Evolutionary conservation across 92 coral and sea anemone genomes (phyloP).

Genomic region (Heteractis magnifica): DNA sequence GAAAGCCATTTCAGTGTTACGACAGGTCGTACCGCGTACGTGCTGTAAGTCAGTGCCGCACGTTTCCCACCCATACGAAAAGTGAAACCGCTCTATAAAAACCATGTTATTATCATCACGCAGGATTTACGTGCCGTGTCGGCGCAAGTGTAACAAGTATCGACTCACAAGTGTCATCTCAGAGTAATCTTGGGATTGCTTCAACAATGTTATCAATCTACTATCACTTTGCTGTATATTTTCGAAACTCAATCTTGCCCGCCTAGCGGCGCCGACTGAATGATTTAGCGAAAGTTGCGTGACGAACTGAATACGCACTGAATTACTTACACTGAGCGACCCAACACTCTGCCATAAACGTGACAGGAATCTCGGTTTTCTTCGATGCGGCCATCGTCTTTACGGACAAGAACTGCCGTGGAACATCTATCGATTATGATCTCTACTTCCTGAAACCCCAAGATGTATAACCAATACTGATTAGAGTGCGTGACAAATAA

Average conservation of each 20-base stretch:
- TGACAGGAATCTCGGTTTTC: constrained; percentile 68
- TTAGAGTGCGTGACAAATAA: background rate
- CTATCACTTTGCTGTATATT: background rate
- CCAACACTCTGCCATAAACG: constrained; percentile 56
- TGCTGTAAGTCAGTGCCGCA: too few relatives aligned
- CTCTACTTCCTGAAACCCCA: constrained; percentile 51
- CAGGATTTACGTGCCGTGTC: too few relatives aligned
- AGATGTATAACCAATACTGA: background rate
- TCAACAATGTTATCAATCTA: background rate
- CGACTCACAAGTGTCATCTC: too few relatives aligned
- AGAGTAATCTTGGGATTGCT: background rate
- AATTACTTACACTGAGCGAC: constrained; percentile 63
- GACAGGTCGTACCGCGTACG: too few relatives aligned
- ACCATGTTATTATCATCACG: too few relatives aligned
- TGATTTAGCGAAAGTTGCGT: background rate
- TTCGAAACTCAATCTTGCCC: too few relatives aligned
- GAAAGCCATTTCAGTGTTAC: too few relatives aligned
- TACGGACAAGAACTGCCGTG: constrained; percentile 57
- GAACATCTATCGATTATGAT: constrained; percentile 70
- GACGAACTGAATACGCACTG: background rate
- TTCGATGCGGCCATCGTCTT: constrained; percentile 56
- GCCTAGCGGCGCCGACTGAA: background rate
- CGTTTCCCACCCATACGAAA: too few relatives aligned
- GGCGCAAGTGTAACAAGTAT: background rate
- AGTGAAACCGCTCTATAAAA: too few relatives aligned